Evolutionary conservation across 2,113 vertebrate genomes (phyloP).

Genomic region (Crotalus tigris): DNA sequence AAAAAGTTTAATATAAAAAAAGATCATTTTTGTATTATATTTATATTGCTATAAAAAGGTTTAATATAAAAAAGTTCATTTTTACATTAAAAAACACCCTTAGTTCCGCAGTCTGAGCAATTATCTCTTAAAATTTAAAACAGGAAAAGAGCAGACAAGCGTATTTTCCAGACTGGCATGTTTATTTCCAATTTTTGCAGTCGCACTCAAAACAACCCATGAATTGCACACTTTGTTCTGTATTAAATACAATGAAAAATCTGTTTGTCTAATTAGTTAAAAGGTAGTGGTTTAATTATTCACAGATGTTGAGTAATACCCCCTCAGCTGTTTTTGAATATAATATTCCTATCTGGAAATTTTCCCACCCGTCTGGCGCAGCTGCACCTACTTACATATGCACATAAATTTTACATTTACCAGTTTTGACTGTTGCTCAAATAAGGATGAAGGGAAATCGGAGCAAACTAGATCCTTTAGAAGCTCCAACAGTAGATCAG

Average conservation of each 20-base stretch:
- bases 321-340: slow-evolving; percentile 61
- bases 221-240: slow-evolving; percentile 28
- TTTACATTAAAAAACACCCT: background rate
- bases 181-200: background rate
- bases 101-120: background rate
- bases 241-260: slow-evolving; percentile 48
- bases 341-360: slow-evolving; percentile 64
- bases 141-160: slow-evolving; percentile 9
- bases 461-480: slow-evolving; percentile 43
- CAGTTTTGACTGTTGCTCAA: slow-evolving; percentile 58
- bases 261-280: slow-evolving; percentile 53
- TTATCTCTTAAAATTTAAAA: slow-evolving; percentile 37
- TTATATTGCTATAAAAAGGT: too few relatives aligned
- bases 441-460: slow-evolving; percentile 58
- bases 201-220: background rate
- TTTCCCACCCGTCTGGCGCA: slow-evolving; percentile 62
- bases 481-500: slow-evolving; percentile 53
- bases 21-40: too few relatives aligned
- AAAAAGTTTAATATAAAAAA: background rate
- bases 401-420: slow-evolving; percentile 64
- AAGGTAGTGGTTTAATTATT: slow-evolving; percentile 62
- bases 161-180: slow-evolving; percentile 37
- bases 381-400: slow-evolving; percentile 66
- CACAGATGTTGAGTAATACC: slow-evolving; percentile 63
- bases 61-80: background rate